phyloP scores from a whole-genome alignment of 1,140 invertebrate genomes.

The Venturia canescens region DNA sequence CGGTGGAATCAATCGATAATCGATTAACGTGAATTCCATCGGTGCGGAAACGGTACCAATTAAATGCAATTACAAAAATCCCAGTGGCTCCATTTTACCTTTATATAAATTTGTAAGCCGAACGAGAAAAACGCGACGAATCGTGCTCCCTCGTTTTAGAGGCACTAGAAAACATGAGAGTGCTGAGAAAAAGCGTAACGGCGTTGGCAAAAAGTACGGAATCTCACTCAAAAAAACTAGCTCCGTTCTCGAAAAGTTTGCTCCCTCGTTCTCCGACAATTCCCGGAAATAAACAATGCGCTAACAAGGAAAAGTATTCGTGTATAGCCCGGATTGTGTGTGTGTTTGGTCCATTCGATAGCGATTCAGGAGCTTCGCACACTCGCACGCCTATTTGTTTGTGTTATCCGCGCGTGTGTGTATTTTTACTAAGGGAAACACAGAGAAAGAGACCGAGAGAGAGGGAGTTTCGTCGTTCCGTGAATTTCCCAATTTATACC shows the following conservation, averaged over 20 bases:
- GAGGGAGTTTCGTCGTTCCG: conserved; percentile 8
- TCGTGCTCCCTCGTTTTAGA: no score
- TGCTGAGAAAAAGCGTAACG: no score
- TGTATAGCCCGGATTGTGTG: not conserved
- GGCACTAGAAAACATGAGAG: no score
- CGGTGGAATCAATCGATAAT: no score
- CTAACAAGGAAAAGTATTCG: not conserved
- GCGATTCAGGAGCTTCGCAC: not conserved
- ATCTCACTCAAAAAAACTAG: no score
- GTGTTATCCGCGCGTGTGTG: not conserved
- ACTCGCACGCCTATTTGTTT: not conserved
- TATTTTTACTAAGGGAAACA: not conserved
- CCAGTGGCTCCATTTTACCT: no score
- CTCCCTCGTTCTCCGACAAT: not conserved
- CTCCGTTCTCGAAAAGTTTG: not conserved
- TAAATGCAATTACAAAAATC: no score
- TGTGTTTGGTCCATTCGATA: not conserved
- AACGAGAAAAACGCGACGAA: no score
- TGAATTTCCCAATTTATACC: conserved; percentile 20
- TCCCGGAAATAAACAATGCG: not conserved
- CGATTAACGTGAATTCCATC: no score
- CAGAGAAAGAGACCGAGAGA: not conserved
- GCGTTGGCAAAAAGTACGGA: no score
- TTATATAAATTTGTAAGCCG: no score
- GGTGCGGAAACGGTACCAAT: no score